These are phyloP conservation scores for Melanostigma gelatinosum DNA, from an alignment of 2,113 vertebrate species.

Conservation along the genomic window DNA sequence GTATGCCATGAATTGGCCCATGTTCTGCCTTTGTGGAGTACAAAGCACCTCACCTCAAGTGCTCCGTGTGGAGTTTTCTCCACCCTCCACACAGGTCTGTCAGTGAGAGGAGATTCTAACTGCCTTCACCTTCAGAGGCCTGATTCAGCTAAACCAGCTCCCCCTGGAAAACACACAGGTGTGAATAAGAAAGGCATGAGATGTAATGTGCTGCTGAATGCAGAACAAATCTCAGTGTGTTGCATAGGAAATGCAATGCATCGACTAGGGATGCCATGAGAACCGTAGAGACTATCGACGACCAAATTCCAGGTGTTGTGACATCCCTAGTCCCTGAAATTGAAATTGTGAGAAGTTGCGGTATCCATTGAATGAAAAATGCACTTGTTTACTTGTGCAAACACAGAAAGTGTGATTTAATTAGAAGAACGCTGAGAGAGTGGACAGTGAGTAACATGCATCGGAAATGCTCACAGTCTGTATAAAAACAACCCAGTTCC, in stretches of 20 bases:
- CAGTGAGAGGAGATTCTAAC: slow-evolving; percentile 64
- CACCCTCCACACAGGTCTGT: slow-evolving; percentile 27
- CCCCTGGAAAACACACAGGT: not conserved
- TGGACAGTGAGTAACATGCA: not conserved
- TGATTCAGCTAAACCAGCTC: slow-evolving; percentile 38
- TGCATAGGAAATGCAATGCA: not conserved
- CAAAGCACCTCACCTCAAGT: slow-evolving; percentile 59
- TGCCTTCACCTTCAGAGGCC: slow-evolving; percentile 45
- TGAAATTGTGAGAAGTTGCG: not conserved
- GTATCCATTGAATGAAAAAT: not conserved
- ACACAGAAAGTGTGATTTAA: not conserved
- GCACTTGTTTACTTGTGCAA: not conserved
- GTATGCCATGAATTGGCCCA: slow-evolving; percentile 48
- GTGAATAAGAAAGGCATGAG: not conserved
- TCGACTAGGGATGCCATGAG: too few species aligned
- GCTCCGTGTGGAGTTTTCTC: slow-evolving; percentile 64
- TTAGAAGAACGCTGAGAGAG: not conserved
- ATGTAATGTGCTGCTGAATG: not conserved
- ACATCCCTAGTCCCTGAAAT: not conserved
- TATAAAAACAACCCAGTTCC: not conserved
- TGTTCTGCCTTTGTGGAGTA: slow-evolving; percentile 60
- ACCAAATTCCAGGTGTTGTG: not conserved
- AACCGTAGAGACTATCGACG: too few species aligned
- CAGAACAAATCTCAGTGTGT: not conserved
- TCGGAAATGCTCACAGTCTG: not conserved